Conservation (phyloP, 2,888 invertebrate genomes). For the Psylliodes chrysocephalus region DNA sequence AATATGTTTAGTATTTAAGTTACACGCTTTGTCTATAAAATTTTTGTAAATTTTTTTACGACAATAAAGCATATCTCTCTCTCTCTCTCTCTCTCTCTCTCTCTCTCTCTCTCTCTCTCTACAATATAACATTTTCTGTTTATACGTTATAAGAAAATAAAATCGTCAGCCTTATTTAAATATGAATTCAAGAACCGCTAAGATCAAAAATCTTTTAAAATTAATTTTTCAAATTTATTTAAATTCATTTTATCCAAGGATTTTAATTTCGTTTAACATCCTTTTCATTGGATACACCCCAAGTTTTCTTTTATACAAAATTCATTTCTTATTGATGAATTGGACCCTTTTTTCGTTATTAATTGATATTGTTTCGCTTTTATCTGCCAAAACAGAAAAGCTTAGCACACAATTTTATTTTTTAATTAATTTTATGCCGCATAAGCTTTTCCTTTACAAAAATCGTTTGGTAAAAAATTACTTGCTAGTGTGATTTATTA, state of each 20-base stretch:
- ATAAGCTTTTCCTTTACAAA: constrained; percentile 18
- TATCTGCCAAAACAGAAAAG: constrained; percentile 32
- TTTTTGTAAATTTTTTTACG: no score
- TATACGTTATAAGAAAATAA: no score
- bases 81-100: no score
- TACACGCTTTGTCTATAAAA: no score
- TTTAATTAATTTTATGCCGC: constrained; percentile 41
- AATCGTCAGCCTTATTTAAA: no score
- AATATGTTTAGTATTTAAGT: no score
- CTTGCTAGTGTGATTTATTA: neutral
- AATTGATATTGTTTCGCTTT: constrained; percentile 23
- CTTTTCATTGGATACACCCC: neutral
- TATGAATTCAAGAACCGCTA: neutral
- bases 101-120: no score
- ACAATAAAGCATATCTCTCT: no score
- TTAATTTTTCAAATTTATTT: neutral
- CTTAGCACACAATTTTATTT: constrained; percentile 36
- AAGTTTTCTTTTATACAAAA: constrained; percentile 27
- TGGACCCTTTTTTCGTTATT: constrained; percentile 36
- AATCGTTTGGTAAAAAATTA: neutral
- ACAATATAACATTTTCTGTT: no score
- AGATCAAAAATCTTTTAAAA: neutral
- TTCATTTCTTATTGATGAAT: constrained; percentile 37
- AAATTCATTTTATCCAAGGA: constrained; percentile 1
- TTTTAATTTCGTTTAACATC: constrained; percentile 4